Base-by-base conservation (phyloP, 2,888 invertebrate genomes). In the Lumbricus terrestris region DNA sequence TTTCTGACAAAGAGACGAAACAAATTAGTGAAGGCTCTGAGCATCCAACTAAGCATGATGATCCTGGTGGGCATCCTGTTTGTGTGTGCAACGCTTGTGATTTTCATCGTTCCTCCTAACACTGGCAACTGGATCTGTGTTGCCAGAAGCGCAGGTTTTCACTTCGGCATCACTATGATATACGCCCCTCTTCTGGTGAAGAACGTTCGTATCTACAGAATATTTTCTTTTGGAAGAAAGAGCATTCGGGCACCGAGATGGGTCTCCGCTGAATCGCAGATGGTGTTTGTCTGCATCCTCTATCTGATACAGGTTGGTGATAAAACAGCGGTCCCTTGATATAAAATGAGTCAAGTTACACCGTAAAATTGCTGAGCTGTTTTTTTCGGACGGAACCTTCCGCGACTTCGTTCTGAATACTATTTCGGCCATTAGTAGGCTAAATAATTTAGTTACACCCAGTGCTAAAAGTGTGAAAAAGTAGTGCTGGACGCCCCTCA, bases 121-220 rank as follows among this genome's bases (percentile, higher is more conserved):
- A n/a, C 82, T 0, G 33, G 6, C n/a, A 23, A 33, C 11, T 89
- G 29, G 29, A 29, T 82, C 38, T 47, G 37, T 16, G 33, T 18
- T 4, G 47, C 89, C 33, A 29, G 54, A 35, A 88, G 88, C 13
- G 83, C 93, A 83, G 91, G 92, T 29, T 92, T 93, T 88, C 91
- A 91, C 82, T 88, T 92, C 33, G 91, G 92, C 69, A 92, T 93
- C 89, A 89, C 92, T 18, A 89, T 91, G 54, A 90, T 93, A 33
- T 93, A 93, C 90, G 92, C 92, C 0, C 92, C 93, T 8, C 91
- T 93, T n/a, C 91, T 93, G 23, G 92, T 92, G 33, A 92, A 92
- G 54, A 91, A 92, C 0, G 90, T 90, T 42, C 35, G 93, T 20
- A 92, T 93, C 42, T 93, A 91, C 90, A 89, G 93, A n/a, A 93